A percentile compares a stretch with the other conserved stretches of the same genome.
Evolutionary conservation across 2,797 vertebrate species (phyloP).

Genomic region (Cossypha polioptera): DNA sequence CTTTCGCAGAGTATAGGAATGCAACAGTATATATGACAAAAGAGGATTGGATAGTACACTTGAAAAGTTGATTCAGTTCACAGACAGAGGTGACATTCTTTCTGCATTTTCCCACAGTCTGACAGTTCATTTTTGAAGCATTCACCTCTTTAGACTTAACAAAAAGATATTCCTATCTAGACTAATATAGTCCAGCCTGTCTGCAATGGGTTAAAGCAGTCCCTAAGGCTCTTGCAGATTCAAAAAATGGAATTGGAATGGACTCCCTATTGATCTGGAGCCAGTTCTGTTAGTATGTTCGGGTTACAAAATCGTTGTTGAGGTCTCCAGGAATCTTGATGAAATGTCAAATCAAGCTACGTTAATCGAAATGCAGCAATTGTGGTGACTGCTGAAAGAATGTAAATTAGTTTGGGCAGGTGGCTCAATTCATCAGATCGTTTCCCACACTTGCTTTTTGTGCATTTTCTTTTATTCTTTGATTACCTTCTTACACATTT

Average conservation of each 20-base stretch:
- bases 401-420: slow-evolving; percentile 9
- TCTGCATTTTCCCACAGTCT: background rate
- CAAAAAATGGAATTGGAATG: slow-evolving; percentile 11
- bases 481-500: background rate
- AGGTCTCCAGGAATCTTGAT: slow-evolving; percentile 15
- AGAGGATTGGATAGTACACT: background rate
- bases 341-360: background rate
- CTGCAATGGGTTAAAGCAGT: background rate
- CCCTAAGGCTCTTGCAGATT: background rate
- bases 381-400: background rate
- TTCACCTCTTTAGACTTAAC: background rate
- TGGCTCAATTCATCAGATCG: background rate
- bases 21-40: background rate
- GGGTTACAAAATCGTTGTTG: background rate
- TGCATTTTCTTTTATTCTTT: background rate
- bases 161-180: background rate
- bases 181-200: background rate
- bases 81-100: background rate
- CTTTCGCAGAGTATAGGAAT: background rate
- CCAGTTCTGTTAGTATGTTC: background rate
- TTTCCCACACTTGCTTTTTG: background rate
- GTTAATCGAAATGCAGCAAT: background rate
- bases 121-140: background rate
- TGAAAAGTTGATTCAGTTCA: background rate
- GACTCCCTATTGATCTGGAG: slow-evolving; percentile 13